Evolutionary conservation across 2,888 invertebrate genomes (phyloP), one percentile per base, ranked within the genome.

Genomic region (Lepeophtheirus nordmannii): DNA sequence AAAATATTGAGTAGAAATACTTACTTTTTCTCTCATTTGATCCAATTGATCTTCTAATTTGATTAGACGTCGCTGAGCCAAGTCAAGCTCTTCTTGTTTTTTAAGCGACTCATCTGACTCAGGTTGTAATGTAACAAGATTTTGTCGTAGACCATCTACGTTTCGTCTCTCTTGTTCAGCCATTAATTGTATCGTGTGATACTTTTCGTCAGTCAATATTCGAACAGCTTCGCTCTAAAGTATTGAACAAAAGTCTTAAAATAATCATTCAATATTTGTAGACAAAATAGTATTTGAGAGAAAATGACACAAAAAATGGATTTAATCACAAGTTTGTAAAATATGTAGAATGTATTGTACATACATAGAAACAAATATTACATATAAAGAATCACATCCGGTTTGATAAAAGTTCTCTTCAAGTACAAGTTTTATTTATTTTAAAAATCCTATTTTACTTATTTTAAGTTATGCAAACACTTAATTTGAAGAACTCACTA

Each of bases 161-260:
- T 87, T 87, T 72, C 85, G 82, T 75, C 85, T 85, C 73, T 90
- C 89, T 72, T 88, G 83, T 72, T 90, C 89, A 70, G 92, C 79
- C 93, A 94, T 94, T 73, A 89, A 80, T 71, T 85, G 84, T 70
- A 91, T 82, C 20, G 91, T 90, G 75, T 87, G 84, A 67, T 87
- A 85, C 72, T 87, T 85, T 71, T 89, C 85, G 67, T 83, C 82
- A 57, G 72, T 71, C 75, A 91, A 79, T 77, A 90, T 88, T 56
- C 85, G 81, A 72, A 87, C 86, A 74, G 88, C 89, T 73, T 88
- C 89, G 71, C 85, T 82, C 91, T 92, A 78, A 46, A 46, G 17
- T n/a, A 30, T 30, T 30, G 2, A 62, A 68, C 68, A 64, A 68
- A 67, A 64, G 68, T 68, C 58, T 30, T 59, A 59, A 67, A 58